Base-by-base conservation (phyloP, 2,113 vertebrate species). In the Prietella phreatophila region DNA sequence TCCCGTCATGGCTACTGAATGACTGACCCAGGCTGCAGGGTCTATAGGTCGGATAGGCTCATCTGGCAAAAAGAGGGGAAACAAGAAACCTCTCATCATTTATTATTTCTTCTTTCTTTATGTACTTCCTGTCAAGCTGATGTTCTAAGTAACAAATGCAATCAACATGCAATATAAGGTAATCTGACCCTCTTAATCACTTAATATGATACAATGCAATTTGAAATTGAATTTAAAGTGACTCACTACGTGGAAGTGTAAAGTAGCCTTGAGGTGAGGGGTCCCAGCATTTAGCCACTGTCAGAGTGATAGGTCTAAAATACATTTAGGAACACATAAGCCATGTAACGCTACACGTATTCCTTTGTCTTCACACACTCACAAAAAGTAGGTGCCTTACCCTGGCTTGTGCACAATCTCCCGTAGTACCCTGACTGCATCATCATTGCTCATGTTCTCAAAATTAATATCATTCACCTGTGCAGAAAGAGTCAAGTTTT, bases 391-490 rank as follows among this genome's bases (percentile, higher is more conserved):
- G 30, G 7, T 14, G 0, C 39, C 96, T 95, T 90, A 97, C 97
- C 97, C 96, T 0, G 97, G 96, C 89, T 97, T 97, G 93, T 97
- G 96, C 10, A 98, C 97, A 0, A 98, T 97, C 91, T 98, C 97
- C 79, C 97, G 94, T 87, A 98, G 95, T 0, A 98, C 96, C 9
- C 97, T 94, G 2, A 98, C 97, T 0, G 97, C 97, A 20, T 98
- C 97, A 1, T 98, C 97, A 0, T 98, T 98, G 91, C 97, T 97
- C 97, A 98, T 98, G 82, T 97, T 97, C 87, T 97, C 97, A 87
- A 97, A 97, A 93, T 97, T 97, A 89, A 97, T 96, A 92, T 97
- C 97, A 4, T 97, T 97, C 79, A 97, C 97, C 97, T 97, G 84
- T 5, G 25, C 33, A 50, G 13, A 80, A 75, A 85, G 60, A 39